phyloP scores from a whole-genome alignment of 2,888 invertebrate genomes.

The Ramazzottius varieornatus region DNA sequence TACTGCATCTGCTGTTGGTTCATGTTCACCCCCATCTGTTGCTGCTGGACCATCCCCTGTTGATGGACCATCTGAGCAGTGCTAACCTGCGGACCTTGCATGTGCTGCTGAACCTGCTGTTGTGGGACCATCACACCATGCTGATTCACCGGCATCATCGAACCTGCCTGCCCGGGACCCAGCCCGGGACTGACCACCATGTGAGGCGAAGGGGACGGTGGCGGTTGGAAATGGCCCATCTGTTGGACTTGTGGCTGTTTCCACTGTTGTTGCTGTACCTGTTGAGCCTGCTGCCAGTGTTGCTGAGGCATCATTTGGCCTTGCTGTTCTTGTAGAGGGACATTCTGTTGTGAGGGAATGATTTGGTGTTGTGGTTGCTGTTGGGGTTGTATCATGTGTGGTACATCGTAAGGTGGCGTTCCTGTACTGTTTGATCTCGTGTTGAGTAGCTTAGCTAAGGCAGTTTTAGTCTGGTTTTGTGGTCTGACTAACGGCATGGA shows the following conservation, averaged over 20 bases:
- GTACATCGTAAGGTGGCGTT: not conserved
- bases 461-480: slow-evolving; percentile 3
- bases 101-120: slow-evolving; percentile 1
- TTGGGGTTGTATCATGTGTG: not conserved
- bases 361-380: not conserved
- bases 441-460: not conserved
- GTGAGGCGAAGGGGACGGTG: not conserved
- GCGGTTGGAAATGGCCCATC: too few species aligned
- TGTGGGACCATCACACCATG: not conserved
- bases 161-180: too few species aligned
- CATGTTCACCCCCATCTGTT: not conserved
- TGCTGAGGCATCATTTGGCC: not conserved
- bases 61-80: not conserved
- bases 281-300: not conserved
- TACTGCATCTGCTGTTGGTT: too few species aligned
- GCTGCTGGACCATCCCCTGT: not conserved
- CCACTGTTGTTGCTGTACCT: not conserved
- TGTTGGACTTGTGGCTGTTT: not conserved
- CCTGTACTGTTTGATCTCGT: not conserved
- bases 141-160: not conserved
- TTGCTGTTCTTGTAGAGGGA: not conserved
- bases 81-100: not conserved
- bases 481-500: not conserved
- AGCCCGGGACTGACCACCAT: not conserved
- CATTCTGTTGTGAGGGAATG: not conserved